phyloP scores from a whole-genome alignment of 2,888 invertebrate genomes.

The Drosophila subsilvestris region DNA sequence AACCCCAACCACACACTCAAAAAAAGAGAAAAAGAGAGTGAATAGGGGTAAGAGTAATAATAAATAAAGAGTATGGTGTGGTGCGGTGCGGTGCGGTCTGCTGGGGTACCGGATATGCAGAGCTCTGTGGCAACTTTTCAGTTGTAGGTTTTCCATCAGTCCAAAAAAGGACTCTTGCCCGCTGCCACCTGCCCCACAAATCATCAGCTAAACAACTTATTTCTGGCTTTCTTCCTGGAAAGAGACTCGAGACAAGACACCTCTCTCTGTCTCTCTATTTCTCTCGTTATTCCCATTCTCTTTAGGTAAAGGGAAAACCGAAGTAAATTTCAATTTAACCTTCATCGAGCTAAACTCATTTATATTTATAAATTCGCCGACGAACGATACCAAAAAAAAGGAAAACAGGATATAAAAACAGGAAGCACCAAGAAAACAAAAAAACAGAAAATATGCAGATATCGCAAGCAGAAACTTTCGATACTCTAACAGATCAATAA shows the following conservation, averaged over 20 bases:
- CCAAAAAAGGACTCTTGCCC: neutral
- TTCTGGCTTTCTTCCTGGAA: constrained; percentile 1
- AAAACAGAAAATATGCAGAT: constrained; percentile 2
- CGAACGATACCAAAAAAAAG: constrained; percentile 49
- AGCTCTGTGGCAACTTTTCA: constrained; percentile 57
- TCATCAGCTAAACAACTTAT: constrained; percentile 41
- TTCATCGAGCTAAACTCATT: constrained; percentile 83
- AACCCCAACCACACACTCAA: constrained; percentile 1
- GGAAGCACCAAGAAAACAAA: constrained; percentile 21
- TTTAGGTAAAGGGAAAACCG: constrained; percentile 46
- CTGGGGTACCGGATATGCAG: constrained; percentile 46
- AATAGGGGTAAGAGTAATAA: constrained; percentile 3
- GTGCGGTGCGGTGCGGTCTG: neutral
- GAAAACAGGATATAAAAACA: constrained; percentile 11
- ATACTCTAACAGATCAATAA: neutral
- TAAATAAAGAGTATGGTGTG: neutral
- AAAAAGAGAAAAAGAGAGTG: neutral
- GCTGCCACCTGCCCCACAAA: constrained; percentile 1
- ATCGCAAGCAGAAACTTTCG: neutral
- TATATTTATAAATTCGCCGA: constrained; percentile 84
- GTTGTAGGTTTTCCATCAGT: constrained; percentile 61
- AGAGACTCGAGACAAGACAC: constrained; percentile 4
- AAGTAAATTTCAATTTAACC: constrained; percentile 81
- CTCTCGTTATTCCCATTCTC: neutral
- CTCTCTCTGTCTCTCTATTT: neutral